These are phyloP conservation scores for Tangachromis dhanisi DNA, from an alignment of 2,113 vertebrate species.

Conservation along the genomic window DNA sequence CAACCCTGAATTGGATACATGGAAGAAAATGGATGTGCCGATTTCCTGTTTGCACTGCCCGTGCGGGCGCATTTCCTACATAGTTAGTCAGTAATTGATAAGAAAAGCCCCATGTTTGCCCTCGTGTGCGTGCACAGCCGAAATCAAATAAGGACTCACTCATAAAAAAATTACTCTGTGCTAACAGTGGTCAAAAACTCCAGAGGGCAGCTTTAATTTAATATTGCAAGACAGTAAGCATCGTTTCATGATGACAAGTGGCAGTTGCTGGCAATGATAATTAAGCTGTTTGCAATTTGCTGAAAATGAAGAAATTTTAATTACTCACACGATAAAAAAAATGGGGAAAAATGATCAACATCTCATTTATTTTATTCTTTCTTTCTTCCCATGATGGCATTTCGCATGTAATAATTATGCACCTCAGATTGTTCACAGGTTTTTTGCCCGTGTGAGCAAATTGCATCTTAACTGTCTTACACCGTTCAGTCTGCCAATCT, in stretches of 20 bases:
- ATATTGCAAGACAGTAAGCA: not conserved
- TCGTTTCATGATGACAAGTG: not conserved
- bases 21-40: not conserved
- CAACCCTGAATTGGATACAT: not conserved
- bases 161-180: not conserved
- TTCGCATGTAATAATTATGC: not conserved
- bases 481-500: not conserved
- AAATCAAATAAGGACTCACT: not conserved
- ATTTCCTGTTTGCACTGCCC: not conserved
- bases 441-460: not conserved
- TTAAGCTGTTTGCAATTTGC: not conserved
- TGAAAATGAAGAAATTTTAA: not conserved
- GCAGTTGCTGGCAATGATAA: not conserved
- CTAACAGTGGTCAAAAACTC: not conserved
- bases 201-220: not conserved
- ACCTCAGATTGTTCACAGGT: not conserved
- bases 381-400: not conserved
- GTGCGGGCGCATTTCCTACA: not conserved
- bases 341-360: not conserved
- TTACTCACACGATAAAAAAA: not conserved
- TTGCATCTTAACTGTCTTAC: not conserved
- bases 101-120: not conserved
- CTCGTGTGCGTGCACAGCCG: not conserved
- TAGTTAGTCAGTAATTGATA: not conserved
- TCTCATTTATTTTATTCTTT: not conserved